Evolutionary conservation across 2,888 invertebrate species (phyloP).

Genomic region (Harpalus rufipes): DNA sequence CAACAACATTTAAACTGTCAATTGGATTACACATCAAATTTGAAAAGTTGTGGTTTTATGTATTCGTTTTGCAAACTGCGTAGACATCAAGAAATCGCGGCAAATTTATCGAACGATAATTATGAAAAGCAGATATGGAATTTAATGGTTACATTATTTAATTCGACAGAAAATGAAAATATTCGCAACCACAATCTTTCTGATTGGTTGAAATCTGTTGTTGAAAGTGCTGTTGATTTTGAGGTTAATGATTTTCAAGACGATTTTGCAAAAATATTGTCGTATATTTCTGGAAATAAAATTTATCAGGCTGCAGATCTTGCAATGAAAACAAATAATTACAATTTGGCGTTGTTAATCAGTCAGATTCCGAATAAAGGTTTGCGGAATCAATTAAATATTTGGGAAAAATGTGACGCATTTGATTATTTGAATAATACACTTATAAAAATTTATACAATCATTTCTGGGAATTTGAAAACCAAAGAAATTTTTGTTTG

Average conservation of each 20-base stretch:
- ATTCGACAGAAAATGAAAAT: conserved; percentile 13
- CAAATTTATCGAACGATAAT: conserved; percentile 65
- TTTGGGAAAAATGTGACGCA: conserved; percentile 88
- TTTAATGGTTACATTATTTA: conserved; percentile 89
- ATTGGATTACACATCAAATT: conserved; percentile 60
- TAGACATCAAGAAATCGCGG: conserved; percentile 68
- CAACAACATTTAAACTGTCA: conserved; percentile 68
- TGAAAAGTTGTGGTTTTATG: no score
- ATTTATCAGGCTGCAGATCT: conserved; percentile 80
- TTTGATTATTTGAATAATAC: conserved; percentile 82
- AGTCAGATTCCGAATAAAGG: conserved; percentile 83
- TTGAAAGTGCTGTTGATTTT: conserved; percentile 69
- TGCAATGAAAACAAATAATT: conserved; percentile 80
- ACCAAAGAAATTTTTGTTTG: conserved; percentile 83
- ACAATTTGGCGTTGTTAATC: conserved; percentile 81
- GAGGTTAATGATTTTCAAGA: conserved; percentile 49
- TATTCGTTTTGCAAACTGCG: conserved; percentile 66
- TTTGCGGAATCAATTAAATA: conserved; percentile 85
- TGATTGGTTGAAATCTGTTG: conserved; percentile 71
- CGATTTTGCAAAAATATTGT: conserved; percentile 73
- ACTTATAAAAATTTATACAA: conserved; percentile 84
- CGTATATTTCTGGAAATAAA: conserved; percentile 78
- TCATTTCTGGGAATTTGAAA: conserved; percentile 81
- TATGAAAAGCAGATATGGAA: conserved; percentile 82
- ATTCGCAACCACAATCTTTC: conserved; percentile 65